phyloP scores from a whole-genome alignment of 2,888 invertebrate species.

The Drosophila lutescens region DNA sequence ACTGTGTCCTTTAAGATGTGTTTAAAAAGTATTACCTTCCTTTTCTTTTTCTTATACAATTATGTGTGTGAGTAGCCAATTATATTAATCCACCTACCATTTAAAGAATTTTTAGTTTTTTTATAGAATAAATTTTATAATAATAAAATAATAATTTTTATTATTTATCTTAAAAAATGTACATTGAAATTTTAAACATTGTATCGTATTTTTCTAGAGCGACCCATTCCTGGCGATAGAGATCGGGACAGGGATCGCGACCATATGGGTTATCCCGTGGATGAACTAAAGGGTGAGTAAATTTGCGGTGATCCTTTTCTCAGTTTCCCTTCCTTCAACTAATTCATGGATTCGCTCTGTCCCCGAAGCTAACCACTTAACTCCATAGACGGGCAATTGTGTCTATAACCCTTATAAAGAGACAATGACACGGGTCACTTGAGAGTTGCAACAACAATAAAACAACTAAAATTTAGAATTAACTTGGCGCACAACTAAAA shows the following conservation, averaged over 20 bases:
- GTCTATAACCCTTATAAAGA: conserved; percentile 29
- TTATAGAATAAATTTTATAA: no score
- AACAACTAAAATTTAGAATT: conserved; percentile 53
- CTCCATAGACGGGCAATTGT: conserved; percentile 1
- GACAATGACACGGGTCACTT: conserved; percentile 49
- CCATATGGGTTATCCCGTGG: conserved; percentile 68
- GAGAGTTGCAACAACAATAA: conserved; percentile 32
- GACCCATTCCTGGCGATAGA: conserved; percentile 61
- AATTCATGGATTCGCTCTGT: conserved; percentile 60
- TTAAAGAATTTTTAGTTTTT: no score
- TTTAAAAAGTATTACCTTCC: no score
- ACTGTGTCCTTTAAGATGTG: no score
- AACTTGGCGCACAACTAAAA: conserved; percentile 71
- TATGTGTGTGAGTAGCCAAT: no score
- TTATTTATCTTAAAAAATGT: no score
- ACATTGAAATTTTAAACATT: not conserved
- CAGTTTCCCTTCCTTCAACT: conserved; percentile 20
- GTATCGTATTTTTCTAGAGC: conserved; percentile 52
- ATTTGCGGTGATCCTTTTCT: not conserved
- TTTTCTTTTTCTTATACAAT: no score
- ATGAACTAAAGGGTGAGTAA: conserved; percentile 75
- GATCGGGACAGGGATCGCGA: conserved; percentile 62
- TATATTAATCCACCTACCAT: no score
- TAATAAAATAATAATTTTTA: no score
- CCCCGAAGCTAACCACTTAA: conserved; percentile 10